A percentile compares a stretch with the other conserved stretches of the same genome.
Evolutionary conservation across 2,888 invertebrate species (phyloP).

Genomic region (Salticus scenicus): DNA sequence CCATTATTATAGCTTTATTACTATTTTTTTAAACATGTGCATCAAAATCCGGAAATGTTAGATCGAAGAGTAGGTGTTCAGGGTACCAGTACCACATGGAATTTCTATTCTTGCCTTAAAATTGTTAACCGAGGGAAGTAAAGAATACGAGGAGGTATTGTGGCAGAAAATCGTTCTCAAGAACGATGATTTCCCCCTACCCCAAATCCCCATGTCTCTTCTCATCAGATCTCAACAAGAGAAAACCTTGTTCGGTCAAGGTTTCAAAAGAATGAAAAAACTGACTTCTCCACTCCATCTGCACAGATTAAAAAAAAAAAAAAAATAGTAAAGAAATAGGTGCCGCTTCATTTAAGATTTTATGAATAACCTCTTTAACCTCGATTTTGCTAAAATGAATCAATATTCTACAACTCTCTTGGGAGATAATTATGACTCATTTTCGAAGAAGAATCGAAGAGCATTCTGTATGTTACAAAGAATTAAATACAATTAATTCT

Average conservation of each 20-base stretch:
- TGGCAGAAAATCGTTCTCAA: background rate
- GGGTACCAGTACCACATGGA: background rate
- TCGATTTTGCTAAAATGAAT: no score
- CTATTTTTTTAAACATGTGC: background rate
- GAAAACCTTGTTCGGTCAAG: background rate
- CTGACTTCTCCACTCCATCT: background rate
- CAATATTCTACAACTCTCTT: no score
- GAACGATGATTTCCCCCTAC: no score
- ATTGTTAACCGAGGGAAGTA: background rate
- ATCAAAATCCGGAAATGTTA: slow-evolving; percentile 1
- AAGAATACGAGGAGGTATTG: background rate
- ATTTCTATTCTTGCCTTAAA: background rate
- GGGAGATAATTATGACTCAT: no score
- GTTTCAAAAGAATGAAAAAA: background rate
- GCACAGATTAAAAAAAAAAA: no score
- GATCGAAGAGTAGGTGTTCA: background rate
- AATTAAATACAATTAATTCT: no score
- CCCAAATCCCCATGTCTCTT: no score
- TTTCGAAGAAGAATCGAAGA: no score
- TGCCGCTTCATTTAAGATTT: no score
- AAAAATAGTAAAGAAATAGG: no score
- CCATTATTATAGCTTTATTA: background rate
- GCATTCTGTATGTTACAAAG: no score
- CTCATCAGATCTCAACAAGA: background rate
- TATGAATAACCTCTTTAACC: no score